Percentiles rank a stretch among this genome's conserved stretches.
Evolutionary conservation across 2,797 vertebrate species (phyloP).

Genomic region (Brachyrhaphis roseni): DNA sequence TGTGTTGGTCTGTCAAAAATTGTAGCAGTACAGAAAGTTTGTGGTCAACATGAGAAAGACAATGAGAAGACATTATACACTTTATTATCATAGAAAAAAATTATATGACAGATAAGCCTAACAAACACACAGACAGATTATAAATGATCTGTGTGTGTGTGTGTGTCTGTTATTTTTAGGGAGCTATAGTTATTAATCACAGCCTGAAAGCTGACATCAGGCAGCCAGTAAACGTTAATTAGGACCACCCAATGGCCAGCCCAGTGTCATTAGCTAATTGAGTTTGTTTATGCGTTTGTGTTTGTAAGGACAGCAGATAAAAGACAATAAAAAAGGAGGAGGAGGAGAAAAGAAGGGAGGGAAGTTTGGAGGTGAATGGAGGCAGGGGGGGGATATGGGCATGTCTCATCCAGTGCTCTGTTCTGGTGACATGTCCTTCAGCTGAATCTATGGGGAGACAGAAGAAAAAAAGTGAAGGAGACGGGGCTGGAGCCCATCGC

Average conservation of each 20-base stretch:
- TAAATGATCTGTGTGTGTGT: slow-evolving; percentile 12
- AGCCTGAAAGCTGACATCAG: slow-evolving; percentile 80
- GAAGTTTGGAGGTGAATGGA: slow-evolving; percentile 26
- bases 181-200: slow-evolving; percentile 78
- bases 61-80: background rate
- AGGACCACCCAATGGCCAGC: slow-evolving; percentile 79
- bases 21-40: background rate
- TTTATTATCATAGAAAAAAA: background rate
- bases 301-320: slow-evolving; percentile 65
- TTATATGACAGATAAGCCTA: slow-evolving; percentile 24
- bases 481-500: slow-evolving; percentile 33
- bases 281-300: slow-evolving; percentile 83
- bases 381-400: slow-evolving; percentile 39
- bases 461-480: slow-evolving; percentile 38
- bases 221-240: slow-evolving; percentile 83
- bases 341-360: slow-evolving; percentile 23
- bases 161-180: slow-evolving; percentile 38
- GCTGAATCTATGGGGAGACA: slow-evolving; percentile 65
- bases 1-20: background rate
- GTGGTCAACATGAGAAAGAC: background rate
- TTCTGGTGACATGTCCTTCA: slow-evolving; percentile 80
- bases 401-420: slow-evolving; percentile 73
- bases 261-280: slow-evolving; percentile 85
- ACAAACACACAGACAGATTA: background rate
- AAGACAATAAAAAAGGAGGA: slow-evolving; percentile 24